Evolutionary conservation across 2,888 invertebrate genomes (phyloP).

Genomic region (Petrolisthes manimaculis): DNA sequence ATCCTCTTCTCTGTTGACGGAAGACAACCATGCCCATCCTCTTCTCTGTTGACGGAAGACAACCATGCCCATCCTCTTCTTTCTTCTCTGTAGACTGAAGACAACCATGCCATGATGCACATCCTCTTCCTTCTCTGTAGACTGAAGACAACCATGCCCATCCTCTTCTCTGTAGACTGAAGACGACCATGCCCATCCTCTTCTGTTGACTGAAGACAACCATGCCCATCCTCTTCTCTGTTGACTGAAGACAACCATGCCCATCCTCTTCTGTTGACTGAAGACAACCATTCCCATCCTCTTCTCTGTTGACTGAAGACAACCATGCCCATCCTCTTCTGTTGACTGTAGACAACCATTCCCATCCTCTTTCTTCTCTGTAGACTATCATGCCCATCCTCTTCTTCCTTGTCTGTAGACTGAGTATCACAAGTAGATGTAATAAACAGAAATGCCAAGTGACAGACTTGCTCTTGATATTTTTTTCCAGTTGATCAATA

Average conservation of each 20-base stretch:
- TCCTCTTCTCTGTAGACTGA: neutral
- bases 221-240: too few relatives aligned
- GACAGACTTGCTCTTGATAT: too few relatives aligned
- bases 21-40: conserved; percentile 18
- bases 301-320: neutral
- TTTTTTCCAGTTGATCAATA: too few relatives aligned
- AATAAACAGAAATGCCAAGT: too few relatives aligned
- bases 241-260: too few relatives aligned
- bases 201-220: neutral
- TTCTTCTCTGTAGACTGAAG: neutral
- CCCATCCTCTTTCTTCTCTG: neutral
- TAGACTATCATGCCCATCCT: neutral
- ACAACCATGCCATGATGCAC: neutral
- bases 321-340: neutral
- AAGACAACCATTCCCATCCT: neutral
- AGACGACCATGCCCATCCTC: too few relatives aligned
- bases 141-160: neutral
- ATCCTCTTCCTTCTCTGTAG: neutral
- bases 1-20: neutral
- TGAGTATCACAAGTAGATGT: too few relatives aligned
- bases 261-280: neutral
- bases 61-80: conserved; percentile 13
- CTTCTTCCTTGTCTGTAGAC: conserved; percentile 3
- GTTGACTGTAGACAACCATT: neutral
- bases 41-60: neutral